These are phyloP conservation scores for Mythimna impura DNA, from an alignment of 2,888 invertebrate species.

Conservation along the genomic window DNA sequence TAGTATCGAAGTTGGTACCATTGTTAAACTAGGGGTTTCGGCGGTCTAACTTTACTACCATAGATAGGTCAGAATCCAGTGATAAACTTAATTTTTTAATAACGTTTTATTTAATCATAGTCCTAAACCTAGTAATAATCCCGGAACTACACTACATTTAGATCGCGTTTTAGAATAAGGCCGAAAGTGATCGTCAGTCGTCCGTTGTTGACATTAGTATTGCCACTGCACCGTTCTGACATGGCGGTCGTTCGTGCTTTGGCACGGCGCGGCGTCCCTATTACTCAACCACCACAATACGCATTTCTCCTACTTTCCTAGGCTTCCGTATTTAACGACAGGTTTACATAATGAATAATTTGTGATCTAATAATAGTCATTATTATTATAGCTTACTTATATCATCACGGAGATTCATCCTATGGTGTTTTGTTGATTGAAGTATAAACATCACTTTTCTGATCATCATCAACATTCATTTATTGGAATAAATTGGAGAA, in stretches of 20 bases:
- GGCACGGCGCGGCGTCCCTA: conserved; percentile 25
- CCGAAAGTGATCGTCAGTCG: background rate
- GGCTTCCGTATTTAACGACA: conserved; percentile 64
- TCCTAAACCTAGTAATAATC: too few species aligned
- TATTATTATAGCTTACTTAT: conserved; percentile 28
- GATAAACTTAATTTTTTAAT: too few species aligned
- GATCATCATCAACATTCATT: background rate
- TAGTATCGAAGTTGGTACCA: too few species aligned
- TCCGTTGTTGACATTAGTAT: conserved; percentile 27
- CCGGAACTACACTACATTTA: too few species aligned
- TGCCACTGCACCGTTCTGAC: conserved; percentile 18
- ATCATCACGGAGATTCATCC: background rate
- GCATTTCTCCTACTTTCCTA: conserved; percentile 63
- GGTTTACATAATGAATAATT: conserved; percentile 64
- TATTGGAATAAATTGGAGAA: too few species aligned
- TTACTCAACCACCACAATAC: conserved; percentile 62
- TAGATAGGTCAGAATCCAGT: too few species aligned
- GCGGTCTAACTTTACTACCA: too few species aligned
- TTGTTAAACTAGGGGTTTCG: too few species aligned
- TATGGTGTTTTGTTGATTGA: background rate
- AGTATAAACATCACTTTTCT: background rate
- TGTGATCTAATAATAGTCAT: conserved; percentile 39
- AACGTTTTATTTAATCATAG: too few species aligned
- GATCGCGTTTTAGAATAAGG: too few species aligned
- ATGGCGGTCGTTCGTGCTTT: conserved; percentile 17